These are phyloP conservation scores for Vesta saturnalis DNA, from an alignment of 2,888 invertebrate genomes.

Conservation along the genomic window DNA sequence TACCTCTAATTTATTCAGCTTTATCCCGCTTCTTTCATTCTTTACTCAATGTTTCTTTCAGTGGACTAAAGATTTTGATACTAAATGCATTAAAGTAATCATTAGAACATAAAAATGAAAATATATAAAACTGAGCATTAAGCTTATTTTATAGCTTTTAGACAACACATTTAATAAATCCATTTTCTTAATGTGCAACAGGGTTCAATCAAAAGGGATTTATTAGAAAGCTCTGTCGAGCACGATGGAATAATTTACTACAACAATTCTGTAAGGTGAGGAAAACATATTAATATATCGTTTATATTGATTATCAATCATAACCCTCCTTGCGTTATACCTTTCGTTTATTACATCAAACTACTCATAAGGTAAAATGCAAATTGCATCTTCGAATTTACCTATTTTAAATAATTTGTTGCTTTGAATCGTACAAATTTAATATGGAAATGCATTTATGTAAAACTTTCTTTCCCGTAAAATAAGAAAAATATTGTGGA, in stretches of 20 bases:
- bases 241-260: constrained; percentile 38
- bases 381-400: background rate
- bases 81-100: constrained; percentile 7
- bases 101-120: constrained; percentile 4
- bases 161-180: constrained; percentile 26
- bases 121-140: constrained; percentile 16
- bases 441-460: constrained; percentile 6
- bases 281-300: constrained; percentile 60
- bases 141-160: constrained; percentile 18
- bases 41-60: constrained; percentile 18
- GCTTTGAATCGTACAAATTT: constrained; percentile 1
- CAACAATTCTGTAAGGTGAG: constrained; percentile 49
- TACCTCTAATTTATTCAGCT: constrained; percentile 81
- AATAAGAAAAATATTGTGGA: constrained; percentile 25
- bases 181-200: constrained; percentile 35
- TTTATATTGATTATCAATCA: constrained; percentile 61
- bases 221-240: constrained; percentile 34
- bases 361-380: background rate
- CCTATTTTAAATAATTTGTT: constrained; percentile 3
- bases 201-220: constrained; percentile 39
- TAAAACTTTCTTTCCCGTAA: constrained; percentile 22
- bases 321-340: constrained; percentile 33
- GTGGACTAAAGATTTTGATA: constrained; percentile 12
- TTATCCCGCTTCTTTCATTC: constrained; percentile 24
- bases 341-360: constrained; percentile 12